Evolutionary conservation across 2,888 invertebrate species (phyloP).

Genomic region (Cheilosia impressa): DNA sequence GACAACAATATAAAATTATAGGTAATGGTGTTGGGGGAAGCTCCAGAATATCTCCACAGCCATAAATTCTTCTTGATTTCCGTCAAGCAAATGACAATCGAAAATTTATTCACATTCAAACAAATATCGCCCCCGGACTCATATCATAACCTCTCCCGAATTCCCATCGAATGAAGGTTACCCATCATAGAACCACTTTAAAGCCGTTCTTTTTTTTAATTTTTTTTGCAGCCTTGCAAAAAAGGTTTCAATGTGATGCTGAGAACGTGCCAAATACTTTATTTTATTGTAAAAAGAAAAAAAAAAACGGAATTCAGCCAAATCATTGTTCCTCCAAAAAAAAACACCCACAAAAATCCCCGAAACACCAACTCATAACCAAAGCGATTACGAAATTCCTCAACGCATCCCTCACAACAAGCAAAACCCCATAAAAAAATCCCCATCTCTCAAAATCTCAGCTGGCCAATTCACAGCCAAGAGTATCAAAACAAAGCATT

Average conservation of each 20-base stretch:
- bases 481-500: conserved; percentile 64
- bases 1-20: no score
- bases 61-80: no score
- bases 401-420: conserved; percentile 30
- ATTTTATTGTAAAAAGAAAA: conserved; percentile 21
- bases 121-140: no score
- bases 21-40: no score
- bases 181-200: conserved; percentile 25
- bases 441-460: conserved; percentile 55
- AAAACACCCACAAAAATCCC: conserved; percentile 6
- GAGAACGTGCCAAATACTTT: conserved; percentile 38
- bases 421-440: conserved; percentile 13
- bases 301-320: conserved; percentile 28
- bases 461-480: conserved; percentile 69
- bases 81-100: no score
- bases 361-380: conserved; percentile 38
- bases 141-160: no score
- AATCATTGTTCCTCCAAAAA: conserved; percentile 45
- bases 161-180: background rate
- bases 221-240: conserved; percentile 21
- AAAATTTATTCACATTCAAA: no score
- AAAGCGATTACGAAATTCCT: conserved; percentile 66
- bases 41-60: no score
- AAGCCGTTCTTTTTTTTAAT: conserved; percentile 10
- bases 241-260: conserved; percentile 39